These are phyloP conservation scores for Pteronotus mesoamericanus DNA, from an alignment of 2,797 vertebrate genomes.

Conservation along the genomic window DNA sequence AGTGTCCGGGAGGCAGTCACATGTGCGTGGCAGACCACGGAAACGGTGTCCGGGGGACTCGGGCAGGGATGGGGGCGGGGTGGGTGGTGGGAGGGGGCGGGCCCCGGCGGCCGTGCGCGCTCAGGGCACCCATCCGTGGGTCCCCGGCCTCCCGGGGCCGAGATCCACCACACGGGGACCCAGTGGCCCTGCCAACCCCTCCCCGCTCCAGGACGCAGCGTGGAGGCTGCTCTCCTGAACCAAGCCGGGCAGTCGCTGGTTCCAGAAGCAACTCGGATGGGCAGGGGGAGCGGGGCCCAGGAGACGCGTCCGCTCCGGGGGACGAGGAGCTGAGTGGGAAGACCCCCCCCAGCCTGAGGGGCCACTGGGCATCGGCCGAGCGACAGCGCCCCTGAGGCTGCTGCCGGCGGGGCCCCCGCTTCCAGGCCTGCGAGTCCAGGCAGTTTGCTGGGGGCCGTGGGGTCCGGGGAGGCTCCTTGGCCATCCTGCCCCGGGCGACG, in stretches of 20 bases:
- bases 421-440: no score
- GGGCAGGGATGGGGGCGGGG: background rate
- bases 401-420: background rate
- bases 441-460: no score
- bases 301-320: background rate
- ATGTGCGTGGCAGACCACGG: background rate
- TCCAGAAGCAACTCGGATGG: background rate
- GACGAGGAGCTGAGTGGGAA: background rate
- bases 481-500: background rate
- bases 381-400: no score
- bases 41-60: background rate
- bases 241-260: background rate
- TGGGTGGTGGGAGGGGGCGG: background rate
- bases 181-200: background rate
- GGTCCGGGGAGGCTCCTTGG: background rate
- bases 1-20: accelerated
- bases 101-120: background rate
- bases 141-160: background rate
- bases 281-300: background rate
- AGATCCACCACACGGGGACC: background rate
- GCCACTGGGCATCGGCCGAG: background rate
- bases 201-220: background rate
- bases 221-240: background rate
- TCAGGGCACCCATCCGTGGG: background rate
- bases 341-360: background rate